Base-by-base conservation (phyloP, 2,888 invertebrate species). In the Plebejus anna region DNA sequence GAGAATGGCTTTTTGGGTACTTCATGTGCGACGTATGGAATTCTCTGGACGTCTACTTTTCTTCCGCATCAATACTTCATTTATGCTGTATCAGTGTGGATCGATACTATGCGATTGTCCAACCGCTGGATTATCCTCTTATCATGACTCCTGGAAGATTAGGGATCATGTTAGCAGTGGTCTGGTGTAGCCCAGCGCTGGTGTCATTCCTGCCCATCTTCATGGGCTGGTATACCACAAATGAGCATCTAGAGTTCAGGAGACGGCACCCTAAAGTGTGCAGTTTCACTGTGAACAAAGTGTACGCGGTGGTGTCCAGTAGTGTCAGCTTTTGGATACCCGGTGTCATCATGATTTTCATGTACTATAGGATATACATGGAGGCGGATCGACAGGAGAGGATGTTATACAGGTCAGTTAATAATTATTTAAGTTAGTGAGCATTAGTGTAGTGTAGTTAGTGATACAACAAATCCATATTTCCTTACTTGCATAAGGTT, bases 21-120 rank as follows among this genome's bases (percentile, higher is more conserved):
- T 97, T 97, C 85, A 97, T 98, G 97, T 98, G 98, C 89, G 98
- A 98, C 89, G 97, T 98, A 22, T 99, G 98, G 97, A 99, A 98
- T 89, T 98, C 98, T 1, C 94, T 98, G 82, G 99, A 99, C 88
- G 99, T 99, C 1, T 98, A 98, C 86, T 99, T 98, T 88, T 98
- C 97, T 82, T 98, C 97, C 0, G 98, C 98, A 0, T 98, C 98
- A 16, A 98, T 99, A 77, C 94, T 99, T 32, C 98, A 99, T 90
- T 91, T 99, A 76, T 98, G 98, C 88, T 99, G 98, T 89, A 99
- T 97, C 83, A 97, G 97, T 82, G 97, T 97, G 51, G 97, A 97
- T 85, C 95, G 97, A 82, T 98, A 98, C 86, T 98, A 97, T 88
- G 98, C 98, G 4, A 98, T 99, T 79, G 98, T 98, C 28, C 97